phyloP scores from a whole-genome alignment of 2,113 vertebrate species.

The Psettodes erumei region DNA sequence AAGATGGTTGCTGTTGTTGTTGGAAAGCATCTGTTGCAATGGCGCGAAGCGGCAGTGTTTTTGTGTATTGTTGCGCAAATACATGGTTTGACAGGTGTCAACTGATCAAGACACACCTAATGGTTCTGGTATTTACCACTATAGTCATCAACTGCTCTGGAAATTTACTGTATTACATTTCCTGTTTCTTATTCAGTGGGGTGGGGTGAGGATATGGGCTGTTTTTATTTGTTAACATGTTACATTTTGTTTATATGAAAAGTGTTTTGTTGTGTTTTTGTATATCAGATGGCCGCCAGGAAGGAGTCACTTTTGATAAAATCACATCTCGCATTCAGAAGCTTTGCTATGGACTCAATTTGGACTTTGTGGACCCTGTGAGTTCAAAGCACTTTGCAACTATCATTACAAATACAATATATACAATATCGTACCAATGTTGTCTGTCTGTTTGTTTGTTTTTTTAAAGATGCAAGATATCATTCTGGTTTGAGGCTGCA shows the following conservation, averaged over 20 bases:
- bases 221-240: too few relatives aligned
- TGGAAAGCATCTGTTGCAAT: neutral
- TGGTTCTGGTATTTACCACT: neutral
- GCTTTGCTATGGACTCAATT: slow-evolving; percentile 95
- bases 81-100: slow-evolving; percentile 42
- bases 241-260: too few relatives aligned
- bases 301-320: slow-evolving; percentile 97
- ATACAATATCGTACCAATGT: too few relatives aligned
- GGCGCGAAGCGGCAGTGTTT: slow-evolving; percentile 29
- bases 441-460: too few relatives aligned
- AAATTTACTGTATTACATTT: neutral
- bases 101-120: neutral
- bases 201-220: too few relatives aligned
- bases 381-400: slow-evolving; percentile 68
- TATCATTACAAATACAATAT: neutral
- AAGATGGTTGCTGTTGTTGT: neutral
- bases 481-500: neutral
- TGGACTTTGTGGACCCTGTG: slow-evolving; percentile 95
- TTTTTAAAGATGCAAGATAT: neutral
- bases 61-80: slow-evolving; percentile 13
- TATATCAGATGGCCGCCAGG: slow-evolving; percentile 93
- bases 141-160: neutral
- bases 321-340: slow-evolving; percentile 98
- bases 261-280: slow-evolving; percentile 29
- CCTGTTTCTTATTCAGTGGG: too few relatives aligned